Evolutionary conservation across 2,888 invertebrate genomes (phyloP).

Genomic region (Agrochola macilenta): DNA sequence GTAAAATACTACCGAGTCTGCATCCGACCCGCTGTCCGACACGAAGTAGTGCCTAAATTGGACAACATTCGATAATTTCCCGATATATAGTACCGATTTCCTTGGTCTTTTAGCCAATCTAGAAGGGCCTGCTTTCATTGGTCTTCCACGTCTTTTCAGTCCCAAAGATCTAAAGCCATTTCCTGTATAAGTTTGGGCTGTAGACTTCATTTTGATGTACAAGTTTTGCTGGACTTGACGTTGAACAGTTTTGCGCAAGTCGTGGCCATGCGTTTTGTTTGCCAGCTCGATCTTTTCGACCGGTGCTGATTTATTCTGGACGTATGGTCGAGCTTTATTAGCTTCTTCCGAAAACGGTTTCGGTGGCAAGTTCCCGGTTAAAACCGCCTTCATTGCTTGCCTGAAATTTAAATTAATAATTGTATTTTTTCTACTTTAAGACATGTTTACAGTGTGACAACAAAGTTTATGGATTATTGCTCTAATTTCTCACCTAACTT

Average conservation of each 20-base stretch:
- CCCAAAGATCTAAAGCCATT: background rate
- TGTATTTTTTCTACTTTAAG: background rate
- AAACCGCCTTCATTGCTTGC: constrained; percentile 74
- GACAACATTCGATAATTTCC: constrained; percentile 73
- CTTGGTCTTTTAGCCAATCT: constrained; percentile 55
- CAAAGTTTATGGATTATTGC: background rate
- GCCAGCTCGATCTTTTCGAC: constrained; percentile 14
- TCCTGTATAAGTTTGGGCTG: background rate
- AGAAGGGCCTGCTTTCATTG: constrained; percentile 67
- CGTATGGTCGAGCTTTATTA: background rate
- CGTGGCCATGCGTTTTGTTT: background rate
- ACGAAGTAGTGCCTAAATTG: constrained; percentile 43
- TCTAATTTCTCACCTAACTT: constrained; percentile 72
- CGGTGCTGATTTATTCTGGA: constrained; percentile 12
- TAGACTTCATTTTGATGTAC: constrained; percentile 19
- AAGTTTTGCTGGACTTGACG: constrained; percentile 26
- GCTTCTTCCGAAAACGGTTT: constrained; percentile 29
- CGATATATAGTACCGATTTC: constrained; percentile 65
- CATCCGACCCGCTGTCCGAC: constrained; percentile 62
- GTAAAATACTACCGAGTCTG: constrained; percentile 53
- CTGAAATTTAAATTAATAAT: constrained; percentile 66
- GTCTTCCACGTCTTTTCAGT: constrained; percentile 59
- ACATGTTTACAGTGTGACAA: background rate
- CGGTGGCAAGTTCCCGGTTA: constrained; percentile 53
- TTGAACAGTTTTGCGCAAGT: constrained; percentile 18